These are phyloP conservation scores for Cydia pomonella DNA, from an alignment of 1,140 invertebrate genomes.

Conservation along the genomic window DNA sequence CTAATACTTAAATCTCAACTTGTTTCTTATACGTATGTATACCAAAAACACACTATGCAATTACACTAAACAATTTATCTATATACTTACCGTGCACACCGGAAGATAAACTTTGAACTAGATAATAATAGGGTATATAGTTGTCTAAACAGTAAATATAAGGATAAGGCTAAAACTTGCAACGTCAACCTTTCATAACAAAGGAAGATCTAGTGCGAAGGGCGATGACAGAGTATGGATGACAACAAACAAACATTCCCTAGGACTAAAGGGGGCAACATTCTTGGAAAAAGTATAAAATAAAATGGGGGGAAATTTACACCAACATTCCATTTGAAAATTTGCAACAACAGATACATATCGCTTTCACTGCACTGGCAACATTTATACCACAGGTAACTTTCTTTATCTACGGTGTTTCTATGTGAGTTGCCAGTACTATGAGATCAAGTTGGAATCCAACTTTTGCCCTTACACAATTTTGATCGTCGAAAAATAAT, in stretches of 20 bases:
- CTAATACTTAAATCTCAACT: too few relatives aligned
- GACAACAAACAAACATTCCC: slow-evolving; percentile 68
- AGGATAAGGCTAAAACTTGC: slow-evolving; percentile 67
- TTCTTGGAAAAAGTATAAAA: slow-evolving; percentile 68
- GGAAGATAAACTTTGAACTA: slow-evolving; percentile 34
- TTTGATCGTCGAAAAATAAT: slow-evolving; percentile 19
- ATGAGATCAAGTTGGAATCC: slow-evolving; percentile 76
- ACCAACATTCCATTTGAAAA: slow-evolving; percentile 81
- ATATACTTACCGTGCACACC: slow-evolving; percentile 27
- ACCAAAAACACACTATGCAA: slow-evolving; percentile 1
- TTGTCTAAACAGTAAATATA: slow-evolving; percentile 39
- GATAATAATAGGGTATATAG: slow-evolving; percentile 39
- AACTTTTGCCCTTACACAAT: slow-evolving; percentile 40
- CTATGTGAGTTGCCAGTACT: slow-evolving; percentile 68
- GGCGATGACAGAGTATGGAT: slow-evolving; percentile 72
- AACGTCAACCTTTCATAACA: slow-evolving; percentile 68
- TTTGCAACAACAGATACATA: slow-evolving; percentile 61
- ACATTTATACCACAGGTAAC: slow-evolving; percentile 49
- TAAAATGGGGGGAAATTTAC: slow-evolving; percentile 71
- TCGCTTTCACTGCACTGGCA: slow-evolving; percentile 60
- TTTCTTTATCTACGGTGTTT: slow-evolving; percentile 33
- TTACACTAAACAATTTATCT: slow-evolving; percentile 22
- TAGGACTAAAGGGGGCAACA: slow-evolving; percentile 68
- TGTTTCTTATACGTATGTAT: not conserved
- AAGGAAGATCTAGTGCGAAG: slow-evolving; percentile 68